phyloP scores from a whole-genome alignment of 2,113 vertebrate genomes.

The Actinemys pallida region DNA sequence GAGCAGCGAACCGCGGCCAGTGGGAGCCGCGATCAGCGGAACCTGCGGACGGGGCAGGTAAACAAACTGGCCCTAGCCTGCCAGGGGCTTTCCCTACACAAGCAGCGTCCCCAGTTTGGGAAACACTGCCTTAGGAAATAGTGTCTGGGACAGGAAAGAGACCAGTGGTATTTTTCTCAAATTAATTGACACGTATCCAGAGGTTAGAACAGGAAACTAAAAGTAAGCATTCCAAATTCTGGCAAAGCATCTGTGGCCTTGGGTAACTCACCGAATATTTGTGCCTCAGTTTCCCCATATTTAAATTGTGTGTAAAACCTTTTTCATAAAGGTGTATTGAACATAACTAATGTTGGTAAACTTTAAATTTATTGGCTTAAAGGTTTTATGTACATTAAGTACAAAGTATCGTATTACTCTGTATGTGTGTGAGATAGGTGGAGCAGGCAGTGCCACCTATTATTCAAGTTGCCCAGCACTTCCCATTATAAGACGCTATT shows the following conservation, averaged over 20 bases:
- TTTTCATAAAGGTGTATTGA: background rate
- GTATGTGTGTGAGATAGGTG: background rate
- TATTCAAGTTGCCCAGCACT: too few species aligned
- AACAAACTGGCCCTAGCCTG: too few species aligned
- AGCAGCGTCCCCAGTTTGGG: too few species aligned
- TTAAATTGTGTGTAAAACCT: background rate
- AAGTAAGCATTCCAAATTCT: background rate
- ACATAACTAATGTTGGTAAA: background rate
- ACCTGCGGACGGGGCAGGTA: too few species aligned
- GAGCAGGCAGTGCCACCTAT: background rate
- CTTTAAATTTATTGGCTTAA: background rate
- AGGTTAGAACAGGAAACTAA: background rate
- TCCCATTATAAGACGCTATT: background rate
- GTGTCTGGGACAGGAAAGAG: background rate
- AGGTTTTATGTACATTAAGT: background rate
- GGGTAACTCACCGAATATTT: background rate
- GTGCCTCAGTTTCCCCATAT: background rate
- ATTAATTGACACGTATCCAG: background rate
- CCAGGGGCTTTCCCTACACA: too few species aligned
- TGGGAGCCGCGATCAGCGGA: too few species aligned
- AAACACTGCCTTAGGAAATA: background rate
- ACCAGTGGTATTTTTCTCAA: background rate
- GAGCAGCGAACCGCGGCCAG: too few species aligned
- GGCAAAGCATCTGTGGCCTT: background rate
- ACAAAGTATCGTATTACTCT: background rate